Conservation (phyloP, 2,888 invertebrate species). For the Scrobipalpa atriplicella region DNA sequence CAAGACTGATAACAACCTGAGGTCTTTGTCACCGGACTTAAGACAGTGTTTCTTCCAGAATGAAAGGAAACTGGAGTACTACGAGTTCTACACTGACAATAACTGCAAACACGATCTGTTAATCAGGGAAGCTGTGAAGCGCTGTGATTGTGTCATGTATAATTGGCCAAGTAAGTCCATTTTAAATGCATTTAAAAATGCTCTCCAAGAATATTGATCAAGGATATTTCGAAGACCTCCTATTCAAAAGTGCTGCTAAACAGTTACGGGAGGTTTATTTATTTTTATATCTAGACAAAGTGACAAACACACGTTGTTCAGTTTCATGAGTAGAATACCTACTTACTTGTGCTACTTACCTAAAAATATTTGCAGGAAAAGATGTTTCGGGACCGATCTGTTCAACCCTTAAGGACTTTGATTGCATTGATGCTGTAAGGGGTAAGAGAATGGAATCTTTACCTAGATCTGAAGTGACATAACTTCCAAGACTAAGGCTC, state of each 20-base stretch:
- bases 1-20: slow-evolving; percentile 64
- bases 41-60: slow-evolving; percentile 75
- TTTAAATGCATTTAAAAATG: no score
- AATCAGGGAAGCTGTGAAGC: slow-evolving; percentile 66
- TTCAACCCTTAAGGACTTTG: slow-evolving; percentile 60
- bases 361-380: slow-evolving; percentile 66
- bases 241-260: no score
- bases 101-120: slow-evolving; percentile 81
- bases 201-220: not conserved
- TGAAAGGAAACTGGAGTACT: slow-evolving; percentile 65
- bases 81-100: slow-evolving; percentile 76
- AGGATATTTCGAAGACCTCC: no score
- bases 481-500: no score
- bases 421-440: slow-evolving; percentile 61
- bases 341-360: no score
- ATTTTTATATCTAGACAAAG: no score
- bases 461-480: no score
- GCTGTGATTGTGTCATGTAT: slow-evolving; percentile 73
- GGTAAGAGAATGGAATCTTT: slow-evolving; percentile 52
- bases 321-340: no score
- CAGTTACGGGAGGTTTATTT: no score
- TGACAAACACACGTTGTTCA: no score
- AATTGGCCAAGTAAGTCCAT: slow-evolving; percentile 77
- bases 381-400: slow-evolving; percentile 62
- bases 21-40: slow-evolving; percentile 56